Percentiles rank a stretch among this genome's conserved stretches.
These are phyloP conservation scores for Acrobasis suavella DNA, from an alignment of 2,888 invertebrate species.

Conservation along the genomic window DNA sequence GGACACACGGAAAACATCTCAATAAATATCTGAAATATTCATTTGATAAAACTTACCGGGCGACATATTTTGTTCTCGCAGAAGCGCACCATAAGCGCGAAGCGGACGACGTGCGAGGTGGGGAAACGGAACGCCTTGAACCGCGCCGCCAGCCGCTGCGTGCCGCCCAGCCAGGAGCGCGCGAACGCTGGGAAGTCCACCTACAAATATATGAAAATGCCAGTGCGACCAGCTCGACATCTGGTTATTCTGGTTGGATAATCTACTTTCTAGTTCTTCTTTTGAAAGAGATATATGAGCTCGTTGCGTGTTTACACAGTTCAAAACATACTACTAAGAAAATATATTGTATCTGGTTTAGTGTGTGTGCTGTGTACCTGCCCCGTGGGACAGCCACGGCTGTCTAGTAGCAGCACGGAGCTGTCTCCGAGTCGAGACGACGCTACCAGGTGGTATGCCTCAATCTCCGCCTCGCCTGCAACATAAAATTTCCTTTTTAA, in stretches of 20 bases:
- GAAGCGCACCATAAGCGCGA: conserved; percentile 91
- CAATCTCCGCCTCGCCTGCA: conserved; percentile 82
- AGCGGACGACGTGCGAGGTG: conserved; percentile 90
- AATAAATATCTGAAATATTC: too few species aligned
- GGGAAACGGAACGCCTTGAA: conserved; percentile 95
- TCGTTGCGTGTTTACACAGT: too few species aligned
- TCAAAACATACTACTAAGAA: too few species aligned
- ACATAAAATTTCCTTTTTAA: conserved; percentile 26
- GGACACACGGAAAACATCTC: too few species aligned
- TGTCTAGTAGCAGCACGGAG: conserved; percentile 88
- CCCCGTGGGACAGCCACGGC: conserved; percentile 91
- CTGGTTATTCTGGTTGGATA: too few species aligned
- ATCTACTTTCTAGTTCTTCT: too few species aligned
- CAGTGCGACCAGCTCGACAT: too few species aligned
- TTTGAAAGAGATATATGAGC: too few species aligned
- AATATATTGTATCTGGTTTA: neutral
- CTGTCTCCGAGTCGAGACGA: conserved; percentile 89
- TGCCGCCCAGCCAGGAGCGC: conserved; percentile 53
- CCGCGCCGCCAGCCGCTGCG: conserved; percentile 79
- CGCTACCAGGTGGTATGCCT: conserved; percentile 90
- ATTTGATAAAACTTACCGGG: conserved; percentile 79
- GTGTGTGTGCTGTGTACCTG: conserved; percentile 58
- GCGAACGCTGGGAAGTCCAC: conserved; percentile 82
- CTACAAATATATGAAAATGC: conserved; percentile 39
- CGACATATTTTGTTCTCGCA: conserved; percentile 86